Base-by-base conservation (phyloP, 2,797 vertebrate species). In the Liparis tanakae region DNA sequence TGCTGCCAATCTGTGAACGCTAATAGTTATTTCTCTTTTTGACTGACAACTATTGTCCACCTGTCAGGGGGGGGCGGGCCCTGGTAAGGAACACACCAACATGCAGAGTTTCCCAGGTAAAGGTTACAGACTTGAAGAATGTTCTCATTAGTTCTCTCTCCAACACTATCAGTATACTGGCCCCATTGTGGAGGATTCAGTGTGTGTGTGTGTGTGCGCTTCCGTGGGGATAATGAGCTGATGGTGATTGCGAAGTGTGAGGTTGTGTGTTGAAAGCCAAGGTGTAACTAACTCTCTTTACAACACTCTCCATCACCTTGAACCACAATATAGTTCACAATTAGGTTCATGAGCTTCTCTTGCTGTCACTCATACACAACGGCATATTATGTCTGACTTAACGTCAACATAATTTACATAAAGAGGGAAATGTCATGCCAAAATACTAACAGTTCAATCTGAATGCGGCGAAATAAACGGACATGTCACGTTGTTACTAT, bases 41-140 rank as follows among this genome's bases (percentile, higher is more conserved):
- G 85, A 90, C 67, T 81, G 87, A 86, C 84, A 83, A 59, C 77
- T 70, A 72, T 86, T 86, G 72, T 74, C 58, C 46, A 76, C 33
- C 70, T 86, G 86, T 82, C 82, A 82, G 69, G 8, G 14, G 14
- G 20, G 20, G 75, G 78, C 4, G 2, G 58, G 13, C 55, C 41
- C 6, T 18, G 30, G 34, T 22, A 53, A 54, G 58, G 56, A n/a
- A 48, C 46, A 66, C 61, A 60, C 39, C 39, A 13, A 54, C 46
- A 30, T 15, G 14, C 69, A 72, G 36, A 18, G 53, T 34, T 69
- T 70, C 60, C 51, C 74, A 87, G 79, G 85, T 90, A 90, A 91
- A 92, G 88, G 89, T 90, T 90, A 85, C 71, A 46, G 79, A 79
- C 88, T 80, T 86, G 84, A 90, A 85, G 74, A 87, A 90, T 89